Conservation (phyloP, 2,888 invertebrate genomes). For the Melitaea athalia region DNA sequence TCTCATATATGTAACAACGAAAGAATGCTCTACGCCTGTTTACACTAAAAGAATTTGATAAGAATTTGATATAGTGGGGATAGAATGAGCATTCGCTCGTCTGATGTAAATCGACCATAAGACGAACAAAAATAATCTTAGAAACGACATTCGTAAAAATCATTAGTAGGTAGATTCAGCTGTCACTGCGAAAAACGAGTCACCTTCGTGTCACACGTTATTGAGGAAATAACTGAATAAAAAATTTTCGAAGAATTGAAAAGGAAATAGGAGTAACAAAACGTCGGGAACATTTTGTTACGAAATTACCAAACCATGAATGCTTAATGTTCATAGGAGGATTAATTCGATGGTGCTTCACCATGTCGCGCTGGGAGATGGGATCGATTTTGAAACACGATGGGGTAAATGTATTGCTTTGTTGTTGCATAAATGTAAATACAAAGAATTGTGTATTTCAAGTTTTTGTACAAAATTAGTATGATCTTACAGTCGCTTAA, state of each 20-base stretch:
- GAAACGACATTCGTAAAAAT: background rate
- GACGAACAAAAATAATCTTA: background rate
- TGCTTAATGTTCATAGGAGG: conserved; percentile 69
- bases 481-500: too few species aligned
- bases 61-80: too few species aligned
- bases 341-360: conserved; percentile 64
- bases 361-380: conserved; percentile 46
- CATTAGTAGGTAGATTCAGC: conserved; percentile 7
- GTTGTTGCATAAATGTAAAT: background rate
- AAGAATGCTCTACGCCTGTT: too few species aligned
- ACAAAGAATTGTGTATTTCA: too few species aligned
- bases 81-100: too few species aligned
- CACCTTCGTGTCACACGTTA: background rate
- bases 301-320: conserved; percentile 71
- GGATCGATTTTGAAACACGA: conserved; percentile 41
- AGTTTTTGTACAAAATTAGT: too few species aligned
- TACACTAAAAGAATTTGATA: too few species aligned
- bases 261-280: conserved; percentile 45
- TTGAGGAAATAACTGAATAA: conserved; percentile 28
- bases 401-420: conserved; percentile 27
- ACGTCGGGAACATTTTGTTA: conserved; percentile 56
- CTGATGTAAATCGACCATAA: too few species aligned
- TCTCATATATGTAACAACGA: too few species aligned
- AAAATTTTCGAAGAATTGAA: conserved; percentile 29
- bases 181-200: conserved; percentile 6